Percentiles rank a stretch among this genome's conserved stretches.
Evolutionary conservation across 2,113 vertebrate genomes (phyloP).

Genomic region (pig (Sus scrofa)): T2T-Sscrofa CM000825.6:78994001-78994500

Average conservation of each 20-base stretch:
- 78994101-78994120: background rate
- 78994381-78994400: slow-evolving; percentile 88
- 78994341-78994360: background rate
- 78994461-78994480: slow-evolving; percentile 87
- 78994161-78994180: background rate
- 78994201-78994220: background rate
- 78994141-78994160: background rate
- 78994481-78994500: background rate
- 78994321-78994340: background rate
- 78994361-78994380: slow-evolving; percentile 86
- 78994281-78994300: slow-evolving; percentile 34
- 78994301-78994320: background rate
- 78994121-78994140: background rate
- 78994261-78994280: background rate
- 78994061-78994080: background rate
- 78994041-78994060: background rate
- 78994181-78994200: background rate
- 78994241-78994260: slow-evolving; percentile 4
- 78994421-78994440: slow-evolving; percentile 90
- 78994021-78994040: slow-evolving; percentile 39
- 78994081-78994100: background rate
- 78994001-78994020: background rate
- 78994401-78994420: slow-evolving; percentile 88
- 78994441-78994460: slow-evolving; percentile 85
- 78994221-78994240: slow-evolving; percentile 33